Evolutionary conservation across 2,888 invertebrate species (phyloP), one percentile per base, ranked within the genome.

Genomic region (Dascillus cervinus): DNA sequence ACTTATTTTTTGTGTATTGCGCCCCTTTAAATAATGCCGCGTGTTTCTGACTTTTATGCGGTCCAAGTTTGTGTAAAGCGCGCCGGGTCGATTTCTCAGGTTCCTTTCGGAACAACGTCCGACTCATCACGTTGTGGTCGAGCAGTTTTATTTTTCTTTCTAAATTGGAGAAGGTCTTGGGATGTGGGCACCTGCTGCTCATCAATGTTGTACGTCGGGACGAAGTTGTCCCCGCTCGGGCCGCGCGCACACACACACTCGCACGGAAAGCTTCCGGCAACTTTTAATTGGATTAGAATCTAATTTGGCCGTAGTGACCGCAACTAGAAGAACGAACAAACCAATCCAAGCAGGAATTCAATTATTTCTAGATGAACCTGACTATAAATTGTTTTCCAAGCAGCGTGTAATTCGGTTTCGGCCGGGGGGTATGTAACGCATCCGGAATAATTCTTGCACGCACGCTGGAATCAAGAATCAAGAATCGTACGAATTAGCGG

Each of bases 271-370:
- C 55, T 59, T 60, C 49, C 49, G 56, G 52, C 53, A 61, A 65
- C 60, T 65, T 64, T 65, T 65, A 65, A 65, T 64, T 65, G 65
- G 64, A 65, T 65, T 65, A 64, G 64, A 62, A 64, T 64, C 64
- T 64, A 63, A 65, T 64, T 65, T 63, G 56, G 59, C 56, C 61
- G 53, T 57, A 61, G 59, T 62, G 62, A 62, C 62, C 62, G 55
- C 58, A 52, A 41, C 52, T 50, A 47, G 50, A 52, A 41, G 41
- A 37, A 52, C 41, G 55, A 56, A 58, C 59, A 58, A 60, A 57
- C 60, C 58, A 58, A 58, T 58, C 58, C 56, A 51, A 53, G 34
- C 30, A 36, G 34, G 42, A 44, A 44, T 34, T 44, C 41, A 42
- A 44, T 44, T 44, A 44, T 43, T 44, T 41, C 37, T 38, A 34